These are phyloP conservation scores for Theristicus caerulescens DNA, from an alignment of 2,113 vertebrate genomes.

Conservation along the genomic window DNA sequence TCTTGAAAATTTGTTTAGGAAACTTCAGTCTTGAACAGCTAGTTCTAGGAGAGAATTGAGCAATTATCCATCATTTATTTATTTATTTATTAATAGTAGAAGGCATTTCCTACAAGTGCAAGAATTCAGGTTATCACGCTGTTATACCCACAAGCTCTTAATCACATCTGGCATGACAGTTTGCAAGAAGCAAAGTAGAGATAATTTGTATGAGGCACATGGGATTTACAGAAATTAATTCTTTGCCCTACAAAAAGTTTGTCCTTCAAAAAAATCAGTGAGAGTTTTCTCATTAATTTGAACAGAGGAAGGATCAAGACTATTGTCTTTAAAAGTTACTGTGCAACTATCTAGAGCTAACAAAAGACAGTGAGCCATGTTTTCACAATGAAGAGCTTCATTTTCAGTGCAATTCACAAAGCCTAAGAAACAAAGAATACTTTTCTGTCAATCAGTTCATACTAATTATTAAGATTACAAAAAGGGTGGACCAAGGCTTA, in stretches of 20 bases:
- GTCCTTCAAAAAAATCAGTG: not conserved
- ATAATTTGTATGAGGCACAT: not conserved
- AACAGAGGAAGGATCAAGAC: not conserved
- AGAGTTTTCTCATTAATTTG: not conserved
- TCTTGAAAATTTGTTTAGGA: not conserved
- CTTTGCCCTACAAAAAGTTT: not conserved
- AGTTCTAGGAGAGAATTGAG: not conserved
- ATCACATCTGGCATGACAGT: not conserved
- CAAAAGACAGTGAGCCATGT: not conserved
- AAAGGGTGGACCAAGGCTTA: not conserved
- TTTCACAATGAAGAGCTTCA: not conserved
- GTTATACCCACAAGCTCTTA: not conserved
- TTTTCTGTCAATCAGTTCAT: not conserved
- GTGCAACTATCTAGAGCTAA: not conserved
- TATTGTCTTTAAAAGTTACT: not conserved
- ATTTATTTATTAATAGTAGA: not conserved
- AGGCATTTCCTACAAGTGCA: not conserved
- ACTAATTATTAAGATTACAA: not conserved
- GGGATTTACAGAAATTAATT: not conserved
- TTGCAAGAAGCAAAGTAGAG: not conserved
- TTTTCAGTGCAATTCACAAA: not conserved
- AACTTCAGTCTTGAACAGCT: not conserved
- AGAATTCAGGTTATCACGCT: not conserved
- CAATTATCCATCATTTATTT: not conserved
- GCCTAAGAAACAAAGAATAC: not conserved